A percentile compares a stretch with the other conserved stretches of the same genome.
Evolutionary conservation across 2,888 invertebrate genomes (phyloP).

Genomic region (Dolomedes plantarius): DNA sequence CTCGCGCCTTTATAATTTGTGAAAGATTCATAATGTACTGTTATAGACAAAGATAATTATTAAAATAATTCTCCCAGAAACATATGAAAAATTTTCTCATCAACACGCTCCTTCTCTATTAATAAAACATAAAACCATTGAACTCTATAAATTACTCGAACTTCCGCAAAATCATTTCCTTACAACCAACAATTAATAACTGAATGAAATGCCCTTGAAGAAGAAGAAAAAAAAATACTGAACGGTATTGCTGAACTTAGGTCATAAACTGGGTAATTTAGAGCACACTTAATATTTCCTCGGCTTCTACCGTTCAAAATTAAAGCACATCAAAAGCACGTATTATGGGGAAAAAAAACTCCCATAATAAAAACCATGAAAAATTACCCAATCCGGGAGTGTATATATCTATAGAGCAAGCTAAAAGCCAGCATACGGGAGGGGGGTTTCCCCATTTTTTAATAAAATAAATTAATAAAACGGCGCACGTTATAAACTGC

Average conservation of each 20-base stretch:
- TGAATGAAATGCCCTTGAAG: neutral
- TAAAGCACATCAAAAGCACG: conserved; percentile 31
- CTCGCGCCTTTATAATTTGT: too few relatives aligned
- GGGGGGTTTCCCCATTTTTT: conserved; percentile 25
- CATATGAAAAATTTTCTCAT: too few relatives aligned
- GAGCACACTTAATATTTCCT: conserved; percentile 13
- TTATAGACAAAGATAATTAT: too few relatives aligned
- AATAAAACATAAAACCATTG: neutral
- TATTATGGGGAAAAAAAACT: conserved; percentile 4
- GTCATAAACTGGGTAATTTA: conserved; percentile 51
- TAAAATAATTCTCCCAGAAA: too few relatives aligned
- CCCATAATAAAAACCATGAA: conserved; percentile 35
- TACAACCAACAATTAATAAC: neutral
- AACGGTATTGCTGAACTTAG: neutral
- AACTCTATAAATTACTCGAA: neutral
- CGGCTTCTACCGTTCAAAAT: conserved; percentile 27
- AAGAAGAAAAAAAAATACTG: neutral
- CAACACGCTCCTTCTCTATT: neutral
- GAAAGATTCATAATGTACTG: too few relatives aligned
- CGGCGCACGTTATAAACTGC: conserved; percentile 25
- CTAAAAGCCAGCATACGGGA: neutral
- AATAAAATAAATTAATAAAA: conserved; percentile 59
- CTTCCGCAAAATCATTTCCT: neutral
- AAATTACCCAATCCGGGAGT: neutral
- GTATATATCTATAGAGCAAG: neutral